A percentile compares a stretch with the other conserved stretches of the same genome.
These are phyloP conservation scores for Marisa cornuarietis DNA, from an alignment of 1,140 invertebrate genomes.

Conservation along the genomic window DNA sequence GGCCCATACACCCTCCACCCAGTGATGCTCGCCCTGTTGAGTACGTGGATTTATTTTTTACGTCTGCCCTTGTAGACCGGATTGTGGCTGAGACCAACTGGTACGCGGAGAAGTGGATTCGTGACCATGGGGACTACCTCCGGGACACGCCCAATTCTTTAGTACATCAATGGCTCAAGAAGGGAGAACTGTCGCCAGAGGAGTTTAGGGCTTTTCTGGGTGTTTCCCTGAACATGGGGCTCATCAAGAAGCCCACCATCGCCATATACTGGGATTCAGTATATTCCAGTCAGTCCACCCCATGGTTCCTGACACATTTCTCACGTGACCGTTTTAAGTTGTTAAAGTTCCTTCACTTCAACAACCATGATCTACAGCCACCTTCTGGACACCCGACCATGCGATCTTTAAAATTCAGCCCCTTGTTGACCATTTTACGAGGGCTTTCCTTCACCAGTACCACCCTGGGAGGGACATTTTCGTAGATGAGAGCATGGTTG, in stretches of 20 bases:
- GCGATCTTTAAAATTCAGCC: conserved; percentile 1
- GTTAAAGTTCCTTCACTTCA: no score
- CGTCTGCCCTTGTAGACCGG: neutral
- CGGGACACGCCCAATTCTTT: neutral
- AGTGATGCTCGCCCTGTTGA: neutral
- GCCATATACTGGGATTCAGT: neutral
- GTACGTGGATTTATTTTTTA: conserved; percentile 2
- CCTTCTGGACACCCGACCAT: neutral
- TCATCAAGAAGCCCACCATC: conserved; percentile 12
- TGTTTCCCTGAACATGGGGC: no score
- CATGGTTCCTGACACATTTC: conserved; percentile 9
- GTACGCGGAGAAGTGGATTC: neutral
- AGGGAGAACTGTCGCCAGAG: neutral
- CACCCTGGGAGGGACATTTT: neutral
- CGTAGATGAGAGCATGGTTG: no score
- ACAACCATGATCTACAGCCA: no score
- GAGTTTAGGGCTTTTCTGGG: no score
- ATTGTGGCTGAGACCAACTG: no score
- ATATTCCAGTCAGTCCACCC: neutral
- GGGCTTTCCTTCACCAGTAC: neutral
- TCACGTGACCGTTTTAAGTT: conserved; percentile 4
- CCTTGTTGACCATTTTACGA: conserved; percentile 9
- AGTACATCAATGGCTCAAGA: conserved; percentile 11
- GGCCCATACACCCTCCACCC: no score
- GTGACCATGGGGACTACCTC: neutral